A percentile compares a stretch with the other conserved stretches of the same genome.
Evolutionary conservation across 1,140 invertebrate genomes (phyloP).

Genomic region (Aphaenogaster ashmeadi): DNA sequence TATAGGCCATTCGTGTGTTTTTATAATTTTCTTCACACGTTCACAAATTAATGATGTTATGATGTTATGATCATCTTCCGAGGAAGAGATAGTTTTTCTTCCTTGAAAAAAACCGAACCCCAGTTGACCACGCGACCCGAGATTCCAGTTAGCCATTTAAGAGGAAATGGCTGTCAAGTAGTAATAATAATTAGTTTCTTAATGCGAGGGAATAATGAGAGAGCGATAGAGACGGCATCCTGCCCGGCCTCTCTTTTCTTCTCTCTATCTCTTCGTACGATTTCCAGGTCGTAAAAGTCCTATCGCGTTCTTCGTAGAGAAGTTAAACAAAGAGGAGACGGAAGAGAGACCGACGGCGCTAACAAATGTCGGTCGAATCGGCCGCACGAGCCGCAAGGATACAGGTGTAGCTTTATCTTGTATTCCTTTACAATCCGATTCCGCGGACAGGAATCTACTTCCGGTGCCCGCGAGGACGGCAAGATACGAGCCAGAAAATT

Average conservation of each 20-base stretch:
- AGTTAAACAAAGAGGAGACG: slow-evolving; percentile 40
- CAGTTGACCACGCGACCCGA: neutral
- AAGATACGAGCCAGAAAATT: slow-evolving; percentile 9
- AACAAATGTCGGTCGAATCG: slow-evolving; percentile 72
- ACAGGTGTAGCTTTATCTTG: slow-evolving; percentile 80
- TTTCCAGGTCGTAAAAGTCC: slow-evolving; percentile 75
- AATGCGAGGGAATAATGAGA: slow-evolving; percentile 57
- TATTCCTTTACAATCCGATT: slow-evolving; percentile 69
- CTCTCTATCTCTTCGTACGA: slow-evolving; percentile 16
- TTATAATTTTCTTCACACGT: neutral
- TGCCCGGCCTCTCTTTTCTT: slow-evolving; percentile 4
- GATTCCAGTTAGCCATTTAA: neutral
- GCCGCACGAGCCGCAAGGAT: slow-evolving; percentile 73
- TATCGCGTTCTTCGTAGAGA: slow-evolving; percentile 65
- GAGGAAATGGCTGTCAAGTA: slow-evolving; percentile 11
- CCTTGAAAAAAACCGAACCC: slow-evolving; percentile 12
- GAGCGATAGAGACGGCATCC: slow-evolving; percentile 68
- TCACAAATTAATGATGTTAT: neutral
- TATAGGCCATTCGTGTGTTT: neutral
- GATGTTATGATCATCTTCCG: neutral
- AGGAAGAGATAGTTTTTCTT: slow-evolving; percentile 37
- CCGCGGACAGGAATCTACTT: slow-evolving; percentile 54
- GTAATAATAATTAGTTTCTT: slow-evolving; percentile 74
- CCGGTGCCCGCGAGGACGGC: slow-evolving; percentile 30
- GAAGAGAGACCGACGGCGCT: slow-evolving; percentile 12